Evolutionary conservation across 1,140 invertebrate species (phyloP), one percentile per base, ranked within the genome.

Genomic region (Amphibalanus amphitrite): DNA sequence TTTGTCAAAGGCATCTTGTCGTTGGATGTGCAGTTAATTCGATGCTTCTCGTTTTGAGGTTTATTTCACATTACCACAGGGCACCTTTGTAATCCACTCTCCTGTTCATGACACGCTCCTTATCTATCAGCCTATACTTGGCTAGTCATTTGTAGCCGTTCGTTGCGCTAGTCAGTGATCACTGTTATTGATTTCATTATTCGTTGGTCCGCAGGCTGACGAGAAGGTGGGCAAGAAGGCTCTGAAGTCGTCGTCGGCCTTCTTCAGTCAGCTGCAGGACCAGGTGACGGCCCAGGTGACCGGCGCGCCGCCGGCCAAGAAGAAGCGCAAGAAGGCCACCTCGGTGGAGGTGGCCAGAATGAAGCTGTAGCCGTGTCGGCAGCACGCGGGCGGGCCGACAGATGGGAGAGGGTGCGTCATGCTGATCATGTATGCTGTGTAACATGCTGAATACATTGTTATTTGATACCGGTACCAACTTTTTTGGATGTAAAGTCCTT

Each of bases 231-330:
- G 65, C n/a, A 67, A 67, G 28, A 67, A 67, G 65, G n/a, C 65
- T n/a, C 26, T 67, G 10, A 67, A 67, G 65, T 67, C 65, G 65
- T 67, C 65, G 8, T 1, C 65, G n/a, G n/a, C 65, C 26, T 67
- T 67, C 65, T 67, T 67, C 65, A 28, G 26, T 10, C 65, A 67
- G 23, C 65, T 67, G n/a, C 65, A 67, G 47, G 47, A 59, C 47
- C 47, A 59, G 47, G 47, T 59, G 47, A 59, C 47, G 1, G 47
- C 47, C 47, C 47, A 59, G 47, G 47, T 59, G 47, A 1, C 47
- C 17, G 47, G 47, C 47, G 47, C 20, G 13, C 10, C 10, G 6
- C 47, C 47, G 47, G 13, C 47, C 6, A 59, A 59, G 47, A 59
- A 59, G 47, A 59, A 59, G 47, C 10, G 47, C 10, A 59, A 59